A percentile compares a stretch with the other conserved stretches of the same genome.
These are phyloP conservation scores for Machimus atricapillus DNA, from an alignment of 2,888 invertebrate genomes.

Conservation along the genomic window DNA sequence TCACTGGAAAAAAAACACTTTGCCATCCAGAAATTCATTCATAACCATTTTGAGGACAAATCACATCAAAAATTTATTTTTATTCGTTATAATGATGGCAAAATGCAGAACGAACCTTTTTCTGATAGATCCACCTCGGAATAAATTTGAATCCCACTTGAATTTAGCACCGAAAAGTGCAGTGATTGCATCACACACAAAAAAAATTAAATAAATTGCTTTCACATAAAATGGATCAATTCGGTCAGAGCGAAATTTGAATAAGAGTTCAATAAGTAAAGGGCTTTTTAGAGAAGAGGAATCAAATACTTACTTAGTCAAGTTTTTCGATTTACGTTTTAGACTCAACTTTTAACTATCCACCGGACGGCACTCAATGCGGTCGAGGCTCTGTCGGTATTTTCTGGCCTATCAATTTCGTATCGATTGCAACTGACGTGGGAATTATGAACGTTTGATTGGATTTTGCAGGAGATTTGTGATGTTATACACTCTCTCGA, in stretches of 20 bases:
- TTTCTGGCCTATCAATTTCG: background rate
- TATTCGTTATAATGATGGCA: background rate
- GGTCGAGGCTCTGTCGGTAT: background rate
- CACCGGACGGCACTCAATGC: background rate
- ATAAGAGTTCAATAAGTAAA: background rate
- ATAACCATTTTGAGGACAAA: background rate
- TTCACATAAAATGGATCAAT: background rate
- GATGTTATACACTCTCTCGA: background rate
- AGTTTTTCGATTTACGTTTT: background rate
- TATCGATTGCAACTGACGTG: background rate
- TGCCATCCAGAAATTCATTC: background rate
- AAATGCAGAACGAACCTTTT: background rate
- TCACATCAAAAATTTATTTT: background rate
- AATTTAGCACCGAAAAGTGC: background rate
- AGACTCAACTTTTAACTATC: background rate
- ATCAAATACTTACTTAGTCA: background rate
- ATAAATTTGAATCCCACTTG: background rate
- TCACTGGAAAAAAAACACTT: background rate
- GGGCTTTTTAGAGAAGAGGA: background rate
- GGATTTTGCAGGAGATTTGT: background rate
- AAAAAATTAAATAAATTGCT: background rate
- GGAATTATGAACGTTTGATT: constrained; percentile 4
- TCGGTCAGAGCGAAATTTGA: background rate
- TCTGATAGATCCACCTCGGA: background rate
- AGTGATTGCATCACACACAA: background rate